Percentiles rank a stretch among this genome's conserved stretches.
Evolutionary conservation across 1,140 invertebrate species (phyloP).

Genomic region (Danaus plexippus): DNA sequence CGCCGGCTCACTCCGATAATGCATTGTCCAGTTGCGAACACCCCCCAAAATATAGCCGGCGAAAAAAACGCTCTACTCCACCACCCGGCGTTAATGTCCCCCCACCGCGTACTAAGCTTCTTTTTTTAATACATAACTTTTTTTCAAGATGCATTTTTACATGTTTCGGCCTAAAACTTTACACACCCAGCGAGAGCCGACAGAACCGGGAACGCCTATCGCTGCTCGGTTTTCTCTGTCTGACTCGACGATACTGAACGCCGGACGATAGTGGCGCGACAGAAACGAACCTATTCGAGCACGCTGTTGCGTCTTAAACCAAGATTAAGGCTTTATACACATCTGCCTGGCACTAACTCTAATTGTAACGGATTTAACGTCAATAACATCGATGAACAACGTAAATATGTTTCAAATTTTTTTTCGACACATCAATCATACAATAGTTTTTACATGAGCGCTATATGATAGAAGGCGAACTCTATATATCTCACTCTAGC

Average conservation of each 20-base stretch:
- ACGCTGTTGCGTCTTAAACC: constrained; percentile 57
- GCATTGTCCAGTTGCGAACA: constrained; percentile 64
- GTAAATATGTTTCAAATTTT: constrained; percentile 3
- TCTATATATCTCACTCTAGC: constrained; percentile 65
- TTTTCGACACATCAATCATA: constrained; percentile 13
- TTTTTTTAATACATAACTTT: constrained; percentile 72
- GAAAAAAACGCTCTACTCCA: constrained; percentile 62
- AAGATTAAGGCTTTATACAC: constrained; percentile 65
- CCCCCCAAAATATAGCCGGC: constrained; percentile 66
- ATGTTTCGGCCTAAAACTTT: constrained; percentile 71
- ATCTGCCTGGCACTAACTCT: constrained; percentile 54
- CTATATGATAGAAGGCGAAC: constrained; percentile 37
- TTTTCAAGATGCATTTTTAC: constrained; percentile 72
- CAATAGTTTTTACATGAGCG: constrained; percentile 20
- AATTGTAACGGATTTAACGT: constrained; percentile 42
- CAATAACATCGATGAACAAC: constrained; percentile 15
- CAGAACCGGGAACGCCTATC: constrained; percentile 59
- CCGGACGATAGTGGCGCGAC: constrained; percentile 63
- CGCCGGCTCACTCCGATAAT: constrained; percentile 52
- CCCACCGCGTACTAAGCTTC: constrained; percentile 66
- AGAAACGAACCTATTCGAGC: constrained; percentile 41
- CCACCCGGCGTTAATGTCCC: constrained; percentile 64
- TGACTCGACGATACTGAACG: constrained; percentile 21
- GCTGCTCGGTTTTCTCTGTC: constrained; percentile 53
- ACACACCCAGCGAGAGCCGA: constrained; percentile 61